Evolutionary conservation across 1,140 invertebrate species (phyloP), one percentile per base, ranked within the genome.

Genomic region (Drosophila leontia): DNA sequence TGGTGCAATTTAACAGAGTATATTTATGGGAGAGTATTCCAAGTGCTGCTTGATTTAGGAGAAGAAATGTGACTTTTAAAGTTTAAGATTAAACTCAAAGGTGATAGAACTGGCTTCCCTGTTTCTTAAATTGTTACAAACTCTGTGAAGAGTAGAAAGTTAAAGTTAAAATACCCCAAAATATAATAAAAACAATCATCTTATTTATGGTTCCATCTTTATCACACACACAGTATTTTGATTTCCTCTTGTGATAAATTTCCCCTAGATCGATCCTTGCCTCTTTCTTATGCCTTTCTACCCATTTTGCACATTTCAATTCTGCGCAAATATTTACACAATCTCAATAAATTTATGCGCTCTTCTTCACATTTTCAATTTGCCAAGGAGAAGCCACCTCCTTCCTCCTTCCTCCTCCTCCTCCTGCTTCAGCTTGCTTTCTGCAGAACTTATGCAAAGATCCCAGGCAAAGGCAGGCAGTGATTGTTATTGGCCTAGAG

Each of bases 311-410:
- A 76, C 76, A 72, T 79, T 79, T 72, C 75, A 65, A 79, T 75
- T 77, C 78, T 81, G 78, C 55, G 78, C 86, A 90, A 90, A 90
- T 90, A 90, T 90, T 90, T 90, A 85, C 85, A 90, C 85, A 91
- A 90, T 82, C 82, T 71, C 78, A 67, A 90, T 90, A 85, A 91
- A 90, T 90, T 90, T 90, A 90, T 90, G 86, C 82, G 78, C 85
- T 86, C 85, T 90, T 90, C 81, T 90, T 90, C 82, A 90, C 78
- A 90, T 90, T 90, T 90, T 90, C 85, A 90, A 90, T 90, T 90
- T 90, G 81, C 82, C 65, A 58, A 57, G 51, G 63, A 56, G 41
- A 29, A 77, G 70, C n/a, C 29, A 17, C 32, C 26, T 9, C 59
- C 67, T 29, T 34, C 29, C 76, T 62, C 35, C 65, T 65, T 72